Evolutionary conservation across 1,140 invertebrate species (phyloP), one percentile per base, ranked within the genome.

Genomic region (Drepana arcuata): DNA sequence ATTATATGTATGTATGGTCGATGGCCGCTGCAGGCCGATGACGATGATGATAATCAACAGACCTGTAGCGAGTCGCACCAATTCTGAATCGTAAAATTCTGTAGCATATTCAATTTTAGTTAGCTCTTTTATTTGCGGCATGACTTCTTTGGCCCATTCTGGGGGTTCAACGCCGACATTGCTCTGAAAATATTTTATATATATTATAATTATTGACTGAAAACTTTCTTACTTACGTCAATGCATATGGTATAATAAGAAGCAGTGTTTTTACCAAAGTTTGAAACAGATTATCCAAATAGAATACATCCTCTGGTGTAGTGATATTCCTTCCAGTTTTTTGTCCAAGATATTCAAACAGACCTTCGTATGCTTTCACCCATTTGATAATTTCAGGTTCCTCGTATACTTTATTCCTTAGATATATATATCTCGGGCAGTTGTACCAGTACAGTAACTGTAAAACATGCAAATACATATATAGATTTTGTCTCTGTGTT

Each of bases 401-500:
- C 1, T 72, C 44, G 29, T 85, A 62, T 0, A 83, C 60, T 37
- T 77, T 60, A 7, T 81, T 36, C 10, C 84, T 72, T 13, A 88
- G 70, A 41, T 81, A 47, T 1, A 83, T 21, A 42, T 88, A 89
- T 41, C 64, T 40, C 3, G 74, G 83, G 50, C 70, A 88, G 42
- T 66, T 86, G 57, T 86, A 84, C 58, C 66, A 84, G 43, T 80
- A 83, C 9, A 83, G 34, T 15, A 84, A 49, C 83, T 86, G 60
- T 14, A 70, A 72, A 42, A 43, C 3, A 6, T 30, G 11, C n/a
- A n/a, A n/a, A n/a, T n/a, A n/a, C n/a, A n/a, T n/a, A n/a, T n/a
- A n/a, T n/a, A n/a, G n/a, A n/a, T n/a, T n/a, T n/a, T n/a, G n/a
- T n/a, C n/a, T n/a, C n/a, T n/a, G n/a, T n/a, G n/a, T n/a, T n/a